Conservation (phyloP, 2,797 vertebrate genomes). For the Bradypus variegatus region DNA sequence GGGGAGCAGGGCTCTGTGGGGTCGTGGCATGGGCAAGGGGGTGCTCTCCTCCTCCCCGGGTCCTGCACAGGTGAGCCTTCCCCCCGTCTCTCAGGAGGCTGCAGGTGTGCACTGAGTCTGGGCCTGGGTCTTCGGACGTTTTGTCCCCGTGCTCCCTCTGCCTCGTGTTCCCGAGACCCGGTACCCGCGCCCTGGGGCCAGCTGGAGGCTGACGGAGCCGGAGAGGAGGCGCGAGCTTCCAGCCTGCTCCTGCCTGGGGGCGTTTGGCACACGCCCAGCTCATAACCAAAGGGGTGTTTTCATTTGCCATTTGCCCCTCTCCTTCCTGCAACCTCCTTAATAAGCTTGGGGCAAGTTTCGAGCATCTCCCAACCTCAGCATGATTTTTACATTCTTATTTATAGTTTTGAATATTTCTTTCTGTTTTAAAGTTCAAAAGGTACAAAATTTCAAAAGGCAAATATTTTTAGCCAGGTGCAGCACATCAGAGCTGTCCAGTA, state of each 20-base stretch:
- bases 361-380: background rate
- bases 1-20: background rate
- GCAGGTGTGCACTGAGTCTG: accelerated
- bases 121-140: background rate
- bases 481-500: background rate
- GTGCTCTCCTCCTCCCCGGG: too few species aligned
- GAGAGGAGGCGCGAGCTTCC: background rate
- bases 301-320: background rate
- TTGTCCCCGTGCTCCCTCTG: background rate
- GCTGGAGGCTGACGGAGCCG: too few species aligned
- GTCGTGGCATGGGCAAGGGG: background rate
- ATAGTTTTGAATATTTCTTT: constrained; percentile 13
- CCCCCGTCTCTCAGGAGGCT: background rate
- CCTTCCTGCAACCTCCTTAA: background rate
- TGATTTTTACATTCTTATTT: background rate
- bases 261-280: background rate
- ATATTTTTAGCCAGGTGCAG: background rate
- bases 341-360: background rate
- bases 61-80: too few species aligned
- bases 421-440: constrained; percentile 16
- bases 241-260: background rate
- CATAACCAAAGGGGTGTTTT: accelerated
- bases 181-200: background rate
- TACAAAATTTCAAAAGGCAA: background rate
- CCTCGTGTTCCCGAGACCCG: background rate